These are phyloP conservation scores for Campylomormyrus tamandua DNA, from an alignment of 2,113 vertebrate species.

Conservation along the genomic window DNA sequence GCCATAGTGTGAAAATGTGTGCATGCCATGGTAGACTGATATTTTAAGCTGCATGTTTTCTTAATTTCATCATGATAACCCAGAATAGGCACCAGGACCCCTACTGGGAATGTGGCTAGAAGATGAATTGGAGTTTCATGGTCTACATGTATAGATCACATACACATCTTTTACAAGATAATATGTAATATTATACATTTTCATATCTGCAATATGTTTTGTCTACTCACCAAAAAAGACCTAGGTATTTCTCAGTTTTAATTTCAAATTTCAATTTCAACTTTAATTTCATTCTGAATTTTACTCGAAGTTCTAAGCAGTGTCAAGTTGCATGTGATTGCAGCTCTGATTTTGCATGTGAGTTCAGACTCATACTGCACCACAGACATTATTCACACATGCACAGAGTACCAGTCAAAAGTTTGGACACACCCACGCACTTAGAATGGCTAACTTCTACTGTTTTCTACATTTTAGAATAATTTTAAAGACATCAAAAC, in stretches of 20 bases:
- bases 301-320: not conserved
- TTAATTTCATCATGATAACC: no score
- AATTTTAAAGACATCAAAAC: not conserved
- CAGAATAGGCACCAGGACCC: no score
- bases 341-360: not conserved
- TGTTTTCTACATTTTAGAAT: not conserved
- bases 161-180: not conserved
- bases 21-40: not conserved
- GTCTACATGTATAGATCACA: not conserved
- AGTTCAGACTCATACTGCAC: no score
- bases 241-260: not conserved
- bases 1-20: not conserved
- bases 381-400: not conserved
- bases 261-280: not conserved
- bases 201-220: not conserved
- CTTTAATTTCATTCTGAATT: not conserved
- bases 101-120: not conserved
- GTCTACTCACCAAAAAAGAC: not conserved
- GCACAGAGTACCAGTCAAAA: not conserved
- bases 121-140: not conserved
- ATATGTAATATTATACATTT: not conserved
- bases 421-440: not conserved
- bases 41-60: not conserved
- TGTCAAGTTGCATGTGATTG: not conserved
- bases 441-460: not conserved